Conservation (phyloP, 2,113 vertebrate species). For the Budorcas taxicolor region DNA sequence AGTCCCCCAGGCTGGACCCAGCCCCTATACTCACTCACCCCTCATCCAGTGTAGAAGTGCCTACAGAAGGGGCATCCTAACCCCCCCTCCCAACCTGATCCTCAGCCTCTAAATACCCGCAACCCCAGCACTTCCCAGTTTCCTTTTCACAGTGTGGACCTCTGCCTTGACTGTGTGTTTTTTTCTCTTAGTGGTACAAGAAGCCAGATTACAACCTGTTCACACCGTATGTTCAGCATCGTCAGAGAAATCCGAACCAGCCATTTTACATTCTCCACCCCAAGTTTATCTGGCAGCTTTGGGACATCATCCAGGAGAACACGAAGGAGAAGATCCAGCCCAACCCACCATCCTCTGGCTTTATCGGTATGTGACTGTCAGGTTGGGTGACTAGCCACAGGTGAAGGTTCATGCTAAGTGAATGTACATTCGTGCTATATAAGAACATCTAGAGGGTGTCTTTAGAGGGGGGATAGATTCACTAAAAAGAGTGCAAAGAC, state of each 20-base stretch:
- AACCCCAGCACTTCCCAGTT: too few species aligned
- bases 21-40: neutral
- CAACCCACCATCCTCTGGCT: constrained; percentile 97
- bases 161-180: neutral
- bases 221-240: constrained; percentile 90
- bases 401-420: neutral
- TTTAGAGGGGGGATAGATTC: neutral
- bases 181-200: constrained; percentile 89
- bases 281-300: constrained; percentile 95
- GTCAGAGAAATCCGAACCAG: constrained; percentile 88
- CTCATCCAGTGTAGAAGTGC: neutral
- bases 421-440: accelerated
- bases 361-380: constrained; percentile 87
- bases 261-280: constrained; percentile 98
- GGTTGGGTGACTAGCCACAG: accelerated
- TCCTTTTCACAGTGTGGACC: neutral
- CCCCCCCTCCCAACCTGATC: neutral
- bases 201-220: constrained; percentile 98
- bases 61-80: accelerated
- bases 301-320: constrained; percentile 97
- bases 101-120: neutral
- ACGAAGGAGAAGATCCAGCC: constrained; percentile 97
- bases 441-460: neutral
- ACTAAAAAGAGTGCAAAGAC: neutral
- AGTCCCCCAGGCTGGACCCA: neutral